A percentile compares a stretch with the other conserved stretches of the same genome.
Conservation (phyloP, 2,888 invertebrate species). For the Dolichomitus sp. region DNA sequence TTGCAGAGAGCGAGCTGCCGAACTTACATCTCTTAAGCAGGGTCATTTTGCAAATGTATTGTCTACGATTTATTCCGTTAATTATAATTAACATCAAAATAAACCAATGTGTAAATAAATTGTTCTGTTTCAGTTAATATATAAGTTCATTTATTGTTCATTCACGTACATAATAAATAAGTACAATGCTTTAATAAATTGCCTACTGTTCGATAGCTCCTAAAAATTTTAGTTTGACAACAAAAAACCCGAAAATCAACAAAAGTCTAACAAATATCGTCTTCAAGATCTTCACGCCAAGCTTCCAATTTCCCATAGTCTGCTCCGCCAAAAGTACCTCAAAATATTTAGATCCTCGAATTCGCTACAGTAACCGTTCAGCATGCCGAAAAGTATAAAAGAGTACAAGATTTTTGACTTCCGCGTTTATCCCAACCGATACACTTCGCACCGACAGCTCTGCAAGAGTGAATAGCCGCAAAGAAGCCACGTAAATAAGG, state of each 20-base stretch:
- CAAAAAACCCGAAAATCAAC: slow-evolving; percentile 1
- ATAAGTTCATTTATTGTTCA: not conserved
- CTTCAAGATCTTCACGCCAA: slow-evolving; percentile 25
- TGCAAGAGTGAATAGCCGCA: not conserved
- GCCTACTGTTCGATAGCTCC: not conserved
- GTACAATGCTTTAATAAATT: not conserved
- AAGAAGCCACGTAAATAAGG: slow-evolving; percentile 27
- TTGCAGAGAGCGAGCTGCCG: not conserved
- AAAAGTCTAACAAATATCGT: slow-evolving; percentile 1
- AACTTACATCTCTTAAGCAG: too few species aligned
- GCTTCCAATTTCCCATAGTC: not conserved
- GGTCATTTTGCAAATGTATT: too few species aligned
- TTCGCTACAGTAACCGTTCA: slow-evolving; percentile 48
- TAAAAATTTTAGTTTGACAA: too few species aligned
- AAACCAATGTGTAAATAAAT: too few species aligned
- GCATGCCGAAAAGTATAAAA: slow-evolving; percentile 19
- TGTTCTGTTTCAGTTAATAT: too few species aligned
- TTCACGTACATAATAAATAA: not conserved
- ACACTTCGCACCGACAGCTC: not conserved
- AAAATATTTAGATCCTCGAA: slow-evolving; percentile 63
- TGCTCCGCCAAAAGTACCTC: slow-evolving; percentile 16
- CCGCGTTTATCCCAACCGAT: slow-evolving; percentile 40
- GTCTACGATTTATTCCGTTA: too few species aligned
- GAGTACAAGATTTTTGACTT: slow-evolving; percentile 41
- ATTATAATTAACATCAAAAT: too few species aligned